Evolutionary conservation across 92 coral and sea anemone species (phyloP).

Genomic region (Phenganax marumi): DNA sequence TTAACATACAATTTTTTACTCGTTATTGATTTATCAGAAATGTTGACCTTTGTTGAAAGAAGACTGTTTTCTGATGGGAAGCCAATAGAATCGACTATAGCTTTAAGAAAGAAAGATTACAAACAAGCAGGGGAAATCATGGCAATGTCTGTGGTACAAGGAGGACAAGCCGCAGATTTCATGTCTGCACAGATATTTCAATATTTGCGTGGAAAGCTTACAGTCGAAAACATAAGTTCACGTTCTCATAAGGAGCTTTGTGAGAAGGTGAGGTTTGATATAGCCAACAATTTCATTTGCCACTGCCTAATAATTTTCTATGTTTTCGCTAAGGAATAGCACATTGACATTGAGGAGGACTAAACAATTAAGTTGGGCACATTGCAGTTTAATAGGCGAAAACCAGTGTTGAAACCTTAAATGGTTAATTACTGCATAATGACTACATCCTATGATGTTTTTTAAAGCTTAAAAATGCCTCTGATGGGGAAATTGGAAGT

Average conservation of each 20-base stretch:
- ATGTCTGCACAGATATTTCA: conserved; percentile 4
- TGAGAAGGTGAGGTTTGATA: conserved; percentile 17
- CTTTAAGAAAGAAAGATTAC: neutral
- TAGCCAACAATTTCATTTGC: neutral
- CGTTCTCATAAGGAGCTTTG: neutral
- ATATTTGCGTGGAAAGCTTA: conserved; percentile 13
- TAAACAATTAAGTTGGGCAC: too few relatives aligned
- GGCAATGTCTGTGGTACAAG: conserved; percentile 27
- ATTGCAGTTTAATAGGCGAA: neutral
- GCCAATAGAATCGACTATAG: conserved; percentile 14
- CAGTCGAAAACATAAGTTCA: neutral
- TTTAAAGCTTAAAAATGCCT: neutral
- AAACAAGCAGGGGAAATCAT: conserved; percentile 22
- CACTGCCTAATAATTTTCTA: neutral
- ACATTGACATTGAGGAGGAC: too few relatives aligned
- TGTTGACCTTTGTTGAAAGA: neutral
- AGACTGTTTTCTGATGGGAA: conserved; percentile 17
- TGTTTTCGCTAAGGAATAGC: neutral
- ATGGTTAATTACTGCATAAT: neutral
- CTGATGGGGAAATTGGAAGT: neutral
- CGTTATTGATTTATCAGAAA: neutral
- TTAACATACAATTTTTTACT: neutral
- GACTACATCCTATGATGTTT: neutral
- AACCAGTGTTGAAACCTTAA: neutral
- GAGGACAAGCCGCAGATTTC: conserved; percentile 17